Evolutionary conservation across 1,140 invertebrate genomes (phyloP).

Genomic region (Augochlora pura): DNA sequence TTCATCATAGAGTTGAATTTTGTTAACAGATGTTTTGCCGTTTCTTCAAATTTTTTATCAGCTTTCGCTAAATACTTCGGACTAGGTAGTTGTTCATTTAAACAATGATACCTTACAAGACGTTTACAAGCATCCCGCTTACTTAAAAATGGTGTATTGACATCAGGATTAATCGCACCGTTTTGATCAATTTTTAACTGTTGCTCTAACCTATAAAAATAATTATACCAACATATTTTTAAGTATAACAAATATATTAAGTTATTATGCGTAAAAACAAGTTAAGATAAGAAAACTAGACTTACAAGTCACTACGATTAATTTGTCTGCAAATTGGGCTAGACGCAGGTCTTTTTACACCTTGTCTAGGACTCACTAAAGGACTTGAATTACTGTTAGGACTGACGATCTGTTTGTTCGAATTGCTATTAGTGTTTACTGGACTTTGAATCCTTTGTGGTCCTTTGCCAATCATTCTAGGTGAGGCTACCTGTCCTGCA

Average conservation of each 20-base stretch:
- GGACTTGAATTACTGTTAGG: constrained; percentile 59
- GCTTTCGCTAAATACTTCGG: constrained; percentile 87
- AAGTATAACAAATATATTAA: not conserved
- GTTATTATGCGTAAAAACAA: not conserved
- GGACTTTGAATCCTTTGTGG: constrained; percentile 69
- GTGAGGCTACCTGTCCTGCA: constrained; percentile 71
- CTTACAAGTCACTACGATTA: constrained; percentile 76
- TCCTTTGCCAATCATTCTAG: constrained; percentile 66
- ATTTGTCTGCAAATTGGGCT: constrained; percentile 75
- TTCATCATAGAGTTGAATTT: constrained; percentile 88
- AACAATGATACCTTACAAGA: constrained; percentile 91
- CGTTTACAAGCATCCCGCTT: constrained; percentile 89
- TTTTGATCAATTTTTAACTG: constrained; percentile 90
- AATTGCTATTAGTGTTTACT: constrained; percentile 56
- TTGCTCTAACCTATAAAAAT: constrained; percentile 84
- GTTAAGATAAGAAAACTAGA: constrained; percentile 27
- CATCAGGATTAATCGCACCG: constrained; percentile 88
- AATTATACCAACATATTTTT: constrained; percentile 29
- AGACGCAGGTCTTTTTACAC: constrained; percentile 73
- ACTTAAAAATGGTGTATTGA: constrained; percentile 86
- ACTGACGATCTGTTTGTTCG: constrained; percentile 67
- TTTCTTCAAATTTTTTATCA: constrained; percentile 88
- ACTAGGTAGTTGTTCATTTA: constrained; percentile 85
- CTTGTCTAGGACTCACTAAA: constrained; percentile 70
- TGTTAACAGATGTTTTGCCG: constrained; percentile 86